Conservation (phyloP, 2,113 vertebrate genomes). For the Syngnathoides biaculeatus region DNA sequence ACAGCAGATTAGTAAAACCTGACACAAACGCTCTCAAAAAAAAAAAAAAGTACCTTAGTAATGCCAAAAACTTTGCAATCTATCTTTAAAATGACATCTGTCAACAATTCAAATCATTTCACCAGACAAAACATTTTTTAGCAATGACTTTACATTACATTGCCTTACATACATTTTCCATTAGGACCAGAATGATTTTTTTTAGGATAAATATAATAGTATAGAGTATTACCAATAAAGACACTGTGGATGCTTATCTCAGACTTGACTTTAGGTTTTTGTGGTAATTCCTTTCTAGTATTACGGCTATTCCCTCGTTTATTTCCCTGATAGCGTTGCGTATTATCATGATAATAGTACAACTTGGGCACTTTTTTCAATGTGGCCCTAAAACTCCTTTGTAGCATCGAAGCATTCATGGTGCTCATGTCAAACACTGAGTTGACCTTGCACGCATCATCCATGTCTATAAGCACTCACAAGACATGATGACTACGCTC, state of each 20-base stretch:
- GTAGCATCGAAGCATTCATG: slow-evolving; percentile 9
- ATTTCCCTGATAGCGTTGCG: neutral
- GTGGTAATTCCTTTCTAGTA: neutral
- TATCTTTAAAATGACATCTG: neutral
- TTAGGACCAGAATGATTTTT: neutral
- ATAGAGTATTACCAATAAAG: too few species aligned
- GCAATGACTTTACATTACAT: neutral
- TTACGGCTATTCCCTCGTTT: neutral
- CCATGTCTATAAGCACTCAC: neutral
- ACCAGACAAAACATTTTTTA: neutral
- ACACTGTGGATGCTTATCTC: neutral
- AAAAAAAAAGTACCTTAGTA: neutral
- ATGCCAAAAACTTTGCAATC: neutral
- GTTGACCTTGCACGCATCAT: neutral
- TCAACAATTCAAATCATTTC: neutral
- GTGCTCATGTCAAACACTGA: slow-evolving; percentile 19
- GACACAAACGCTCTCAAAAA: neutral
- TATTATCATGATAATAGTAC: neutral
- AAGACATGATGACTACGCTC: neutral
- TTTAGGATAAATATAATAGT: too few species aligned
- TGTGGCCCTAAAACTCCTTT: slow-evolving; percentile 2
- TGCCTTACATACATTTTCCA: neutral
- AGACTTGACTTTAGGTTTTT: neutral
- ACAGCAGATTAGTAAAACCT: neutral
- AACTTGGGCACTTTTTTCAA: neutral